Evolutionary conservation across 2,888 invertebrate genomes (phyloP).

Genomic region (Nephrotoma guestfalica): DNA sequence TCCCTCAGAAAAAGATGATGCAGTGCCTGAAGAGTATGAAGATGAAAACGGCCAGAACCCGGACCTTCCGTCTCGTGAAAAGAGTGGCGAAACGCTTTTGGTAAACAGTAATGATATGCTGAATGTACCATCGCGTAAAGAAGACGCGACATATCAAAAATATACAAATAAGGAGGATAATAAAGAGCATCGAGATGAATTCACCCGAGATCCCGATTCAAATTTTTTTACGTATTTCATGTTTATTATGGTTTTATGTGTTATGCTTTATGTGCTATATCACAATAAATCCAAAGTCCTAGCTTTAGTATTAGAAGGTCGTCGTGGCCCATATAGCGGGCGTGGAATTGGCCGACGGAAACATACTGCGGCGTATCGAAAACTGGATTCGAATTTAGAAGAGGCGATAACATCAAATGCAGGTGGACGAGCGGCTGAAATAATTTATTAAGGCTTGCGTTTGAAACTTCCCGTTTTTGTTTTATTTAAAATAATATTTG

Average conservation of each 20-base stretch:
- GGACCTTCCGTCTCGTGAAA: background rate
- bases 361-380: conserved; percentile 47
- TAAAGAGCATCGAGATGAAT: conserved; percentile 13
- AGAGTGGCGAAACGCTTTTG: background rate
- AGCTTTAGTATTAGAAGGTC: conserved; percentile 47
- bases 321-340: conserved; percentile 18
- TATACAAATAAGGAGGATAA: background rate
- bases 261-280: conserved; percentile 44
- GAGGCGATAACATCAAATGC: conserved; percentile 44
- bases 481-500: background rate
- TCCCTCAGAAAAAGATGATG: background rate
- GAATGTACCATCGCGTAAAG: background rate
- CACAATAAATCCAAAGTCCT: conserved; percentile 56
- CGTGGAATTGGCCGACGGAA: conserved; percentile 34
- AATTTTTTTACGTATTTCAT: conserved; percentile 56
- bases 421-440: conserved; percentile 15
- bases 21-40: background rate
- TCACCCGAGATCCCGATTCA: conserved; percentile 38
- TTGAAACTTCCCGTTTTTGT: background rate
- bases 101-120: background rate
- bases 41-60: background rate
- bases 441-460: conserved; percentile 15
- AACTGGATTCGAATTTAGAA: conserved; percentile 49
- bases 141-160: background rate
- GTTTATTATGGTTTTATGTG: conserved; percentile 41